Evolutionary conservation across 2,797 vertebrate genomes (phyloP), one percentile per base, ranked within the genome.

Genomic region (Squalus acanthias): DNA sequence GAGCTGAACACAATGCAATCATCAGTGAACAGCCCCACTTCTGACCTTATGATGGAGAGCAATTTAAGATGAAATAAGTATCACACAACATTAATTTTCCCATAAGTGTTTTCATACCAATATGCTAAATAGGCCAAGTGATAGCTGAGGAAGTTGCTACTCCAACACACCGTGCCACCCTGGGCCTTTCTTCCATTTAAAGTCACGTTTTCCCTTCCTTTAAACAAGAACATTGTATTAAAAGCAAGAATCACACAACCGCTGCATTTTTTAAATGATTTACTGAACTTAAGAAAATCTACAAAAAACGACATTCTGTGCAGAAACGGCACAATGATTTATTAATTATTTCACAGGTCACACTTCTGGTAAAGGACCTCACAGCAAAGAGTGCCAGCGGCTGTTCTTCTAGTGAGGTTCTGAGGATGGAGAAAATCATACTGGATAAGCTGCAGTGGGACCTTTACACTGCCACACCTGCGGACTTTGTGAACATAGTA

Each of bases 401-500:
- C 97, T 98, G 98, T 97, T 98, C 98, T 74, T 98, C 98, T 70
- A 98, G 98, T 2, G 98, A 99, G 97, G 98, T 99, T 97, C 98
- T 98, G 97, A 98, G 98, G 97, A 99, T 98, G 98, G 98, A 99
- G 98, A 98, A 98, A 97, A 98, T 98, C 97, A 98, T 98, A 97
- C 98, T 98, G 95, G 98, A 98, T 97, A 99, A 98, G 97, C 98
- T 99, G 98, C 98, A 98, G 96, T 98, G 98, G 98, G 98, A 99
- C 97, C 97, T 99, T 97, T 98, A 98, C 97, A 98, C 97, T 0
- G 98, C 98, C 85, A 99, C 98, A 96, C 98, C 98, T 1, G 97
- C 99, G 96, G 99, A 98, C 97, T 99, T 99, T 97, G 96, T 98
- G 98, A 98, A 98, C 98, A 98, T 96, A 69, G 96, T 96, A 79